phyloP scores from a whole-genome alignment of 1,140 invertebrate genomes.

The Drosophila dunni region DNA sequence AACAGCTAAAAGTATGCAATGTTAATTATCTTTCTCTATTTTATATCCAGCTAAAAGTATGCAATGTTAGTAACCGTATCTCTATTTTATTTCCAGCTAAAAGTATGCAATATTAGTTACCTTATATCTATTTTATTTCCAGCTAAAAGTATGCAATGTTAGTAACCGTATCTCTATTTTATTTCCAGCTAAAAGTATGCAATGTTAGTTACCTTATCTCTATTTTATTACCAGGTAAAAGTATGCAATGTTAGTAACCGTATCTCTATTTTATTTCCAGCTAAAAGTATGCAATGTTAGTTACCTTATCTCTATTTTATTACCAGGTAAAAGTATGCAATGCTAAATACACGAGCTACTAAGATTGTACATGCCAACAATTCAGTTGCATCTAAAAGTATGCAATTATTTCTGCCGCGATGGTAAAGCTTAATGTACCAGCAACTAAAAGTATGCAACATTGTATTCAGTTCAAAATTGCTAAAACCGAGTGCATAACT shows the following conservation, averaged over 20 bases:
- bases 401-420: background rate
- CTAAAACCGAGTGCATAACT: background rate
- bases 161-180: background rate
- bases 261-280: too few relatives aligned
- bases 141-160: slow-evolving; percentile 19
- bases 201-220: background rate
- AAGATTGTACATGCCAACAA: background rate
- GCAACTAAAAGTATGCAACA: slow-evolving; percentile 15
- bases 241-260: background rate
- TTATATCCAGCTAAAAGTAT: slow-evolving; percentile 7
- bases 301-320: background rate
- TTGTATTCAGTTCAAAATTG: background rate
- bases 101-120: slow-evolving; percentile 20
- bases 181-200: background rate
- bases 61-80: background rate
- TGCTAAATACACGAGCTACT: background rate
- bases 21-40: background rate
- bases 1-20: background rate
- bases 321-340: slow-evolving; percentile 15
- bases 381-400: background rate
- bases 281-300: background rate
- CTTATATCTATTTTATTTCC: background rate
- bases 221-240: too few relatives aligned
- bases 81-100: background rate
- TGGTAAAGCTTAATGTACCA: background rate